Conservation (phyloP, 1,140 invertebrate species). For the Bombus soroeensis region DNA sequence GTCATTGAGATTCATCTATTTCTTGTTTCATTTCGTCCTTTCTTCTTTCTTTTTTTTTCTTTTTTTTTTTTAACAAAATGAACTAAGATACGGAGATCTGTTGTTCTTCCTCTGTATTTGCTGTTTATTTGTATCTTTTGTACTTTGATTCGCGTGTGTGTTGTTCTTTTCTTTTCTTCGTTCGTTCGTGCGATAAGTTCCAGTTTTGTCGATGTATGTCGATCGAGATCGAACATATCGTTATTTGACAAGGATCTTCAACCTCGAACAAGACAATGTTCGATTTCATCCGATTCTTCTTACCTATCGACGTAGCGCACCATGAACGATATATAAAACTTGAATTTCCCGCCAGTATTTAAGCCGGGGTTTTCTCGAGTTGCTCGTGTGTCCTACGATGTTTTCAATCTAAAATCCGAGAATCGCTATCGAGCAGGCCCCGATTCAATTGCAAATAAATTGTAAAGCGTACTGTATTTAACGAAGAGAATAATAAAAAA, state of each 20-base stretch:
- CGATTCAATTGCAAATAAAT: conserved; percentile 34
- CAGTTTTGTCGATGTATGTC: neutral
- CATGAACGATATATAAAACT: conserved; percentile 52
- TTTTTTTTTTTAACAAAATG: neutral
- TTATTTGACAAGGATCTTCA: neutral
- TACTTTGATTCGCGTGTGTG: neutral
- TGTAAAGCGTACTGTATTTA: conserved; percentile 21
- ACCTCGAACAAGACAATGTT: conserved; percentile 5
- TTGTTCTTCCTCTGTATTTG: neutral
- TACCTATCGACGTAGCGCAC: conserved; percentile 59
- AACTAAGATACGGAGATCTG: neutral
- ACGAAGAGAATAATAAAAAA: neutral
- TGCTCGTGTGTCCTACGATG: neutral
- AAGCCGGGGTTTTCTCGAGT: conserved; percentile 42
- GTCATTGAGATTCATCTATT: conserved; percentile 76
- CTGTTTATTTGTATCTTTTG: neutral
- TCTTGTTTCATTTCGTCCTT: conserved; percentile 5
- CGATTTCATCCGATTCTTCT: too few relatives aligned
- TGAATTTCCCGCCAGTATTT: conserved; percentile 68
- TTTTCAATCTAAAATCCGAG: too few relatives aligned
- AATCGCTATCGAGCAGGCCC: neutral
- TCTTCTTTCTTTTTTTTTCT: neutral
- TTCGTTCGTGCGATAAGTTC: neutral
- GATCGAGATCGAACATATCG: neutral
- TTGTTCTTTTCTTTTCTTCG: neutral